These are phyloP conservation scores for Clepsis dumicolana DNA, from an alignment of 2,888 invertebrate genomes.

Conservation along the genomic window DNA sequence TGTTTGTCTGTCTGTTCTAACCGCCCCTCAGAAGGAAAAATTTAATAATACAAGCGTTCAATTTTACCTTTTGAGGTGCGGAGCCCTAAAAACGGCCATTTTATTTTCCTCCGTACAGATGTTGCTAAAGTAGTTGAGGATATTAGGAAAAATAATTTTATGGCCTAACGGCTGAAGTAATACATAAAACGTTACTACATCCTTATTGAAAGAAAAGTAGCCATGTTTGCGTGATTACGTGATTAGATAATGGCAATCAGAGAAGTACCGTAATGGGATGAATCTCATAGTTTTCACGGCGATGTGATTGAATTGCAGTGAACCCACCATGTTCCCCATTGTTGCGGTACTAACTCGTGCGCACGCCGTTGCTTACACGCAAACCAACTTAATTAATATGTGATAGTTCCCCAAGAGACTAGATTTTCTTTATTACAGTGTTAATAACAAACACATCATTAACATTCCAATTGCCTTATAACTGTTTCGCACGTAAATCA, in stretches of 20 bases:
- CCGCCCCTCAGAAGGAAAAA: too few relatives aligned
- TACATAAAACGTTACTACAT: too few relatives aligned
- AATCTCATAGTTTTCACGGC: conserved; percentile 62
- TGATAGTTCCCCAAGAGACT: conserved; percentile 32
- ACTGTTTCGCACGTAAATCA: background rate
- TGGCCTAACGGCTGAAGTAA: too few relatives aligned
- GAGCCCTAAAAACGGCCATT: too few relatives aligned
- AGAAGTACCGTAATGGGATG: conserved; percentile 69
- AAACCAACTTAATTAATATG: conserved; percentile 58
- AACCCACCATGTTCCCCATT: conserved; percentile 55
- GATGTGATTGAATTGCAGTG: conserved; percentile 63
- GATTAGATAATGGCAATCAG: conserved; percentile 46
- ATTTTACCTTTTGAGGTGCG: too few relatives aligned
- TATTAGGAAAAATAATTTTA: background rate
- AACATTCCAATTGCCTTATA: background rate
- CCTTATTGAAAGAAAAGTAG: conserved; percentile 18
- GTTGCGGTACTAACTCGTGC: conserved; percentile 59
- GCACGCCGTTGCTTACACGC: conserved; percentile 64
- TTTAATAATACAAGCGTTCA: too few relatives aligned
- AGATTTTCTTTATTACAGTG: conserved; percentile 25
- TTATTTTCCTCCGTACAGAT: background rate
- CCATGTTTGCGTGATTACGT: conserved; percentile 39
- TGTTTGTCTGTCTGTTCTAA: too few relatives aligned
- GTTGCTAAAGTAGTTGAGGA: background rate
- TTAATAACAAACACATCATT: conserved; percentile 5